Evolutionary conservation across 2,888 invertebrate genomes (phyloP), one percentile per base, ranked within the genome.

Genomic region (Amiota minor): DNA sequence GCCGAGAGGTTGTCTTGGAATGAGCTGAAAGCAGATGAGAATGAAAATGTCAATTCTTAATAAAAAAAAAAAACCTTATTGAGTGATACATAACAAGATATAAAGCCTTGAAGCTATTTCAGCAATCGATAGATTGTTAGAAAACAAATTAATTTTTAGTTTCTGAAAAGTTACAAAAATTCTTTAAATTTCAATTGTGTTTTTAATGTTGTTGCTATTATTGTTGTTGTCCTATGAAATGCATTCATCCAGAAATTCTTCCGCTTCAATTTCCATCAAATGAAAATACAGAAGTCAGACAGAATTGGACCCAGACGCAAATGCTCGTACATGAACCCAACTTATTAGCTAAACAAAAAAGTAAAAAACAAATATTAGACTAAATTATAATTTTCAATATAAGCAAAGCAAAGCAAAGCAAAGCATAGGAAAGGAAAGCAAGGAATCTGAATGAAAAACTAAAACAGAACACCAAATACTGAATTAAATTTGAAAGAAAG

Each of bases 171-270:
- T 35, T 35, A 35, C 35, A 35, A 2, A 2, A 23, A 23, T 23
- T 23, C 23, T 23, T 23, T 2, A 35, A 35, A 35, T 35, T 35
- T 47, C 23, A 20, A 70, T 56, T 68, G 71, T 71, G 65, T 72
- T 59, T 56, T 69, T 67, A 62, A 12, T 64, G 18, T 73, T 72
- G 72, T 56, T 14, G 70, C 55, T 72, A 64, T 72, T 62, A 35
- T 20, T 67, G 68, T 73, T 81, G 81, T 84, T 82, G 82, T 83
- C 85, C 80, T 82, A 82, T 77, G 80, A 81, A 75, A 79, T 82
- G 82, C 82, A 81, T 68, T 83, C 78, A 77, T 82, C 85, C 85
- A 85, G 85, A 83, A 78, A 85, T 85, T 85, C 85, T 85, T 85
- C 80, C 85, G 82, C 82, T 85, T 85, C 85, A 85, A 82, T 82